Evolutionary conservation across 2,797 vertebrate species (phyloP), one percentile per base, ranked within the genome.

Genomic region (Anisognathus igniventris): DNA sequence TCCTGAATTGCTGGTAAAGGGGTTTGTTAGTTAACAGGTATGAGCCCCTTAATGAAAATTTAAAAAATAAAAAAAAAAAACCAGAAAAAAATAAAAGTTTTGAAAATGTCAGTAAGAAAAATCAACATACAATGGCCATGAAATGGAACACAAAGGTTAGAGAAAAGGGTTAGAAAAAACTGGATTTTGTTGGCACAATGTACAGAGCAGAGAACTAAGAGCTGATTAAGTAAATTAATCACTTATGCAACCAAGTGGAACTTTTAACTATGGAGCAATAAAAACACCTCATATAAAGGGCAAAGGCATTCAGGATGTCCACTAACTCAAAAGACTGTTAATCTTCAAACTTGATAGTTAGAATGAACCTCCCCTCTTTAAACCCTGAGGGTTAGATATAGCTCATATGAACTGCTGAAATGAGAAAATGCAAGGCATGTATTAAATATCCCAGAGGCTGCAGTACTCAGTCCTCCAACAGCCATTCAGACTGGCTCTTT

Each of bases 401-500:
- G 93, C 92, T 96, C 91, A 64, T 87, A 96, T 66, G 94, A 96
- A 93, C 94, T 82, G 85, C 91, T 96, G 95, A 95, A 96, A 97
- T 89, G 91, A 95, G 94, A 96, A 96, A 97, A 96, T 93, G 91
- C 91, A 95, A 93, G 94, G 93, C 88, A 93, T 96, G 86, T 93
- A 96, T 95, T 96, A 96, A 97, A 96, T 96, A 97, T 95, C 95
- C 93, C 93, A 96, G 88, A 96, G 95, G 92, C 92, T 96, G 93
- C 89, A 96, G 92, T 93, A 86, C 92, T 94, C 86, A 92, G 92
- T 92, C 75, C 54, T 88, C 83, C 91, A 95, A 72, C 82, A 95
- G 92, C 86, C 91, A 94, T 96, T 96, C 95, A 92, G 82, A 67
- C 66, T 50, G 92, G 92, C 83, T 95, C 95, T 97, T 96, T 96